These are phyloP conservation scores for Harlomillsia oculata DNA, from an alignment of 1,140 invertebrate genomes.

Conservation along the genomic window DNA sequence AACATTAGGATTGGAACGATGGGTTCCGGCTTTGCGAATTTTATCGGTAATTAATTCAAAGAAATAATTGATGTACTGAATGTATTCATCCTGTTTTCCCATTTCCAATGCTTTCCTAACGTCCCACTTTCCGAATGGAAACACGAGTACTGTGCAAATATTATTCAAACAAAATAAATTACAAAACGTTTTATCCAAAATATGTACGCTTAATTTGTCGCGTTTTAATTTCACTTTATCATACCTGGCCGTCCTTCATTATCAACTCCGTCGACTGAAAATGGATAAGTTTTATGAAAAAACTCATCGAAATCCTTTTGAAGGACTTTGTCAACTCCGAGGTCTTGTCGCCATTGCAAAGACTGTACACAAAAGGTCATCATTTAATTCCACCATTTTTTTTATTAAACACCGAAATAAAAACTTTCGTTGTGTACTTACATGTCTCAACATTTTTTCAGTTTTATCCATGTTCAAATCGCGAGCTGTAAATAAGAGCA, in stretches of 20 bases:
- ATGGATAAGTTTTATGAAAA: conserved; percentile 1
- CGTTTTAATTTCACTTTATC: background rate
- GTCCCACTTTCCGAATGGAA: conserved; percentile 12
- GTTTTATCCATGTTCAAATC: conserved; percentile 13
- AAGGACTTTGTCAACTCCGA: background rate
- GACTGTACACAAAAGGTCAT: background rate
- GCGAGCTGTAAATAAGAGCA: conserved; percentile 18
- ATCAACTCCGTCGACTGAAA: conserved; percentile 2
- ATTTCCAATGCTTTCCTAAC: conserved; percentile 2
- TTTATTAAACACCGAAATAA: background rate
- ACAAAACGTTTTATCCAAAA: background rate
- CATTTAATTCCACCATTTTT: background rate
- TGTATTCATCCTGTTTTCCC: conserved; percentile 5
- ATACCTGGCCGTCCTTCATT: conserved; percentile 19
- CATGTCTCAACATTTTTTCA: background rate
- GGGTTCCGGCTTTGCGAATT: too few species aligned
- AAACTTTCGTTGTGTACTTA: background rate
- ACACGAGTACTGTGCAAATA: background rate
- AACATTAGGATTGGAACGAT: too few species aligned
- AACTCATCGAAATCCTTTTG: background rate
- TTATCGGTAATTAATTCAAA: too few species aligned
- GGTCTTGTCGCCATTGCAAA: conserved; percentile 1
- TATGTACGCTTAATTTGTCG: background rate
- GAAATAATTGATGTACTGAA: too few species aligned
- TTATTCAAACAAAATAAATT: background rate